Evolutionary conservation across 2,113 vertebrate genomes (phyloP).

Genomic region (Panurus biarmicus): DNA sequence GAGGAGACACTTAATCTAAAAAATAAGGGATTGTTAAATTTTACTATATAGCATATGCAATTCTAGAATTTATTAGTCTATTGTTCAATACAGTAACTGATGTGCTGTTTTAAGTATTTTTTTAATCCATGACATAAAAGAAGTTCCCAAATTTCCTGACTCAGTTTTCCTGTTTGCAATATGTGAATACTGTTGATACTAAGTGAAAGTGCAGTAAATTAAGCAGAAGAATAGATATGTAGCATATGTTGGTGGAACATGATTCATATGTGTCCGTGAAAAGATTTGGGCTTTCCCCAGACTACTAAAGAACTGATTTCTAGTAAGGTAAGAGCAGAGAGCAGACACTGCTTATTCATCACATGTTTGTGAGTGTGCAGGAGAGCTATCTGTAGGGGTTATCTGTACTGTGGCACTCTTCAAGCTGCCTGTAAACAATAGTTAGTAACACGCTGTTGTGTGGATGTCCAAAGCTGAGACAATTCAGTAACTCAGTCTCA

Average conservation of each 20-base stretch:
- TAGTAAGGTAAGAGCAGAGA: not conserved
- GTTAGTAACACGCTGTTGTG: not conserved
- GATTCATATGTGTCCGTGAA: not conserved
- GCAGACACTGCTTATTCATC: rapidly evolving
- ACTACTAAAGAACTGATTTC: not conserved
- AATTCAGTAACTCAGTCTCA: not conserved
- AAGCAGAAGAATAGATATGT: not conserved
- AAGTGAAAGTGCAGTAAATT: not conserved
- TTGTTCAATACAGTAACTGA: not conserved
- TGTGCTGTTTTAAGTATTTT: not conserved
- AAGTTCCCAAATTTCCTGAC: not conserved
- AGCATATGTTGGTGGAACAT: not conserved
- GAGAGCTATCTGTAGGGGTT: not conserved
- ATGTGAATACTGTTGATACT: not conserved
- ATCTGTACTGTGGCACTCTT: not conserved
- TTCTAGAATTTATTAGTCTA: slow-evolving; percentile 3
- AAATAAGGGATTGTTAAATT: slow-evolving; percentile 43
- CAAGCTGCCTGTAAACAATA: not conserved
- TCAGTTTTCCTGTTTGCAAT: not conserved
- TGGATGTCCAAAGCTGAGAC: not conserved
- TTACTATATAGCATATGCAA: slow-evolving; percentile 38
- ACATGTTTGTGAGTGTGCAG: not conserved
- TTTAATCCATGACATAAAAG: not conserved
- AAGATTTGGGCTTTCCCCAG: not conserved
- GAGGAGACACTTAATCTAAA: slow-evolving; percentile 46